Evolutionary conservation across 2,797 vertebrate genomes (phyloP).

Genomic region (Gymnoscopelus microlampas): DNA sequence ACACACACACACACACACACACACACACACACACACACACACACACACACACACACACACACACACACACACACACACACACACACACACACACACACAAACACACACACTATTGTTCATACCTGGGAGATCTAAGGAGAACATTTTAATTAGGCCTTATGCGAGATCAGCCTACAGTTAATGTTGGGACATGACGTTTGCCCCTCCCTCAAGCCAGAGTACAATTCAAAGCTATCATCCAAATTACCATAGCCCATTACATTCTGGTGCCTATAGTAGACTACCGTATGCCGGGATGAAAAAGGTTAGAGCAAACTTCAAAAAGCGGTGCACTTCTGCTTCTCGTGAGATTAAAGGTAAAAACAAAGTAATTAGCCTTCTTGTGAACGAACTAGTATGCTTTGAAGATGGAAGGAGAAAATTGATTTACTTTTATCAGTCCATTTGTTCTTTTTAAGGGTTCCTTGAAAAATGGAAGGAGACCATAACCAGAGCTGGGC

Average conservation of each 20-base stretch:
- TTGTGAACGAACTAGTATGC: conserved; percentile 65
- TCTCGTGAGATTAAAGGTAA: conserved; percentile 70
- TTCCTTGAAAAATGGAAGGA: conserved; percentile 49
- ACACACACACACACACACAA: not conserved
- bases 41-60: not conserved
- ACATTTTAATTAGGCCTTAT: conserved; percentile 68
- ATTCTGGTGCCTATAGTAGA: conserved; percentile 1
- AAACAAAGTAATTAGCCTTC: conserved; percentile 76
- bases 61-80: too few relatives aligned
- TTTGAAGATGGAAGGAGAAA: conserved; percentile 72
- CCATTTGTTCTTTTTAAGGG: conserved; percentile 51
- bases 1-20: too few relatives aligned
- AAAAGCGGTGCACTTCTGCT: conserved; percentile 62
- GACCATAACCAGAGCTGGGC: conserved; percentile 45
- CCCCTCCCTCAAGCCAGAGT: conserved; percentile 65
- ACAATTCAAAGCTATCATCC: conserved; percentile 64
- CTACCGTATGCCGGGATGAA: conserved; percentile 42
- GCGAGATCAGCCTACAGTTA: conserved; percentile 65
- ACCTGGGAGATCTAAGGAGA: conserved; percentile 58
- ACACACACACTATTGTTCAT: conserved; percentile 23
- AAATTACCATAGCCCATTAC: conserved; percentile 72
- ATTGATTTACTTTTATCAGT: conserved; percentile 67
- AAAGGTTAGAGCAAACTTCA: conserved; percentile 70
- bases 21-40: not conserved
- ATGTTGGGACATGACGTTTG: conserved; percentile 59